phyloP scores from a whole-genome alignment of 2,113 vertebrate species.

The Albula goreensis region DNA sequence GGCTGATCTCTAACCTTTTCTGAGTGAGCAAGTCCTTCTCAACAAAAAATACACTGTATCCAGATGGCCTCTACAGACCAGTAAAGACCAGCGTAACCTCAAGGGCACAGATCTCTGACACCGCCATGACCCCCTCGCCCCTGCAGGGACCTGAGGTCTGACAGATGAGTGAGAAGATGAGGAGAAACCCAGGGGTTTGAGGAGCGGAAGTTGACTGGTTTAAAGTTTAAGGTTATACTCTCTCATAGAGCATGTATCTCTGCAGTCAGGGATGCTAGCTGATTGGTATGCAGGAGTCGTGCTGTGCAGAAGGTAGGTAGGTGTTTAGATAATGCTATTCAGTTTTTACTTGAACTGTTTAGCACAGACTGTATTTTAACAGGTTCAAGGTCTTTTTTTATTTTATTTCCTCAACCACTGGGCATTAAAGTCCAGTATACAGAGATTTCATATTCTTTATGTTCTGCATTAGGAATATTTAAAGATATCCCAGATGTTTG shows the following conservation, averaged over 20 bases:
- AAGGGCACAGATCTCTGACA: neutral
- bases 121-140: neutral
- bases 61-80: neutral
- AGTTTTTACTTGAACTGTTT: neutral
- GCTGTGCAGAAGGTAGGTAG: neutral
- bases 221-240: neutral
- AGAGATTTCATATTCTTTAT: too few relatives aligned
- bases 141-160: neutral
- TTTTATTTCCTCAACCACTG: neutral
- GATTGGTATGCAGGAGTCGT: neutral
- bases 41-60: neutral
- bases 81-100: neutral
- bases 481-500: too few relatives aligned
- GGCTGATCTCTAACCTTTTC: neutral
- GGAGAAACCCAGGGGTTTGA: neutral
- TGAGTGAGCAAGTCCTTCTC: neutral
- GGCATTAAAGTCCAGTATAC: too few relatives aligned
- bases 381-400: slow-evolving; percentile 2
- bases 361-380: slow-evolving; percentile 5
- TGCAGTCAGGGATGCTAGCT: neutral
- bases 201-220: neutral
- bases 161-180: neutral
- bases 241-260: neutral
- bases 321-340: slow-evolving; percentile 4
- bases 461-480: too few relatives aligned